These are phyloP conservation scores for Takifugu ocellatus DNA, from an alignment of 2,797 vertebrate genomes.

Conservation along the genomic window DNA sequence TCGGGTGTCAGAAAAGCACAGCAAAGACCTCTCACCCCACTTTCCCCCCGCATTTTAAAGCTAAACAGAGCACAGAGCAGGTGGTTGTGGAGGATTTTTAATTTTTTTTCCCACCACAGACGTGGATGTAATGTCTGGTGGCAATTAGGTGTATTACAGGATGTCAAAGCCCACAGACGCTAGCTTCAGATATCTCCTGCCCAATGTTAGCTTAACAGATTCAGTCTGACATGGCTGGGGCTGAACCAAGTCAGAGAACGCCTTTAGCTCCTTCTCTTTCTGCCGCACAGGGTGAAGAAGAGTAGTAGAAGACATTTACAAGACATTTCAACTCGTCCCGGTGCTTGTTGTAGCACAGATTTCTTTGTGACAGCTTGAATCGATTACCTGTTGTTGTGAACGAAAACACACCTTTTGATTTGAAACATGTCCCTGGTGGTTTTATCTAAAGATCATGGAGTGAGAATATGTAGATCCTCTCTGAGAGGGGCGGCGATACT, in stretches of 20 bases:
- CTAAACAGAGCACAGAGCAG: conserved; percentile 70
- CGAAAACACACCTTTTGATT: conserved; percentile 1
- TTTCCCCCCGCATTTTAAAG: conserved; percentile 62
- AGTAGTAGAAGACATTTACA: conserved; percentile 18
- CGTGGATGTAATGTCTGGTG: conserved; percentile 72
- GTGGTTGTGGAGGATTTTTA: conserved; percentile 68
- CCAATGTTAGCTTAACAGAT: conserved; percentile 77
- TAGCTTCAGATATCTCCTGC: conserved; percentile 71
- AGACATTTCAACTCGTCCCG: conserved; percentile 9
- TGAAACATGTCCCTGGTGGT: conserved; percentile 15
- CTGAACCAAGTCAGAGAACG: conserved; percentile 69
- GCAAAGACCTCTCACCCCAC: conserved; percentile 36
- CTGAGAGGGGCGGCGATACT: conserved; percentile 42
- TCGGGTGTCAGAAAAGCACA: conserved; percentile 73
- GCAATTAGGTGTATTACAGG: conserved; percentile 77
- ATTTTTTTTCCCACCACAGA: conserved; percentile 15
- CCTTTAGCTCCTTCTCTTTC: conserved; percentile 63
- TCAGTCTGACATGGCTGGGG: conserved; percentile 73
- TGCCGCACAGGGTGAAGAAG: conserved; percentile 53
- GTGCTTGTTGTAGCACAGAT: neutral
- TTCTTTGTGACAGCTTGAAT: conserved; percentile 2
- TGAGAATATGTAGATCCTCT: conserved; percentile 25
- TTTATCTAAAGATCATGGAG: conserved; percentile 24
- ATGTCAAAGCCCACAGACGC: conserved; percentile 70
- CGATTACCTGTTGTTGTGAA: conserved; percentile 25